Percentiles rank a stretch among this genome's conserved stretches.
phyloP scores from a whole-genome alignment of 2,113 vertebrate genomes.

The Chamaea fasciata region DNA sequence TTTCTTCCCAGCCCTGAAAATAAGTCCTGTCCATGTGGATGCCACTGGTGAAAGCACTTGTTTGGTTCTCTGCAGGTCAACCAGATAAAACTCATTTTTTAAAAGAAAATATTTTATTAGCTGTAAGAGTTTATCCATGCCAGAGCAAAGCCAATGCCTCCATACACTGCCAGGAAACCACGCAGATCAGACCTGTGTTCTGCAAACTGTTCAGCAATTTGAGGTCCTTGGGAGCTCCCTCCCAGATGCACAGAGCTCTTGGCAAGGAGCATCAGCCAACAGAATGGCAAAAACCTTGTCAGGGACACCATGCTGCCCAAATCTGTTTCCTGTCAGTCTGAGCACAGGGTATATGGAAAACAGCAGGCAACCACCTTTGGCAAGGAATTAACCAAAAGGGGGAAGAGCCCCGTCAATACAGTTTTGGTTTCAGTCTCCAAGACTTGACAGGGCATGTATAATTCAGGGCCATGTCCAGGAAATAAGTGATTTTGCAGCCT shows the following conservation, averaged over 20 bases:
- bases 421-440: not conserved
- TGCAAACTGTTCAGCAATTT: not conserved
- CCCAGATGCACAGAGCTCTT: not conserved
- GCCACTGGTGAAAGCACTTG: not conserved
- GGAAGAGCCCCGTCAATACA: not conserved
- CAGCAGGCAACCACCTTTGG: not conserved
- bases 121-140: not conserved
- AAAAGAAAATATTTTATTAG: not conserved
- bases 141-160: not conserved
- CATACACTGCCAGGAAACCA: not conserved
- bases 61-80: not conserved
- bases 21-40: fast-evolving
- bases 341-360: not conserved
- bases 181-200: not conserved
- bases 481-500: not conserved
- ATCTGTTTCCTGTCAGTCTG: not conserved
- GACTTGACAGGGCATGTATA: not conserved
- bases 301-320: not conserved
- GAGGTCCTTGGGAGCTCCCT: not conserved
- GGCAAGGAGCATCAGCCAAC: not conserved
- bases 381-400: not conserved
- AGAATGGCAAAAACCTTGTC: not conserved
- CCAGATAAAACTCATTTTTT: not conserved
- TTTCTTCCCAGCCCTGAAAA: not conserved
- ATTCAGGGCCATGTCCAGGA: not conserved